Percentiles rank a stretch among this genome's conserved stretches.
These are phyloP conservation scores for Thyatira batis DNA, from an alignment of 2,888 invertebrate species.

Conservation along the genomic window DNA sequence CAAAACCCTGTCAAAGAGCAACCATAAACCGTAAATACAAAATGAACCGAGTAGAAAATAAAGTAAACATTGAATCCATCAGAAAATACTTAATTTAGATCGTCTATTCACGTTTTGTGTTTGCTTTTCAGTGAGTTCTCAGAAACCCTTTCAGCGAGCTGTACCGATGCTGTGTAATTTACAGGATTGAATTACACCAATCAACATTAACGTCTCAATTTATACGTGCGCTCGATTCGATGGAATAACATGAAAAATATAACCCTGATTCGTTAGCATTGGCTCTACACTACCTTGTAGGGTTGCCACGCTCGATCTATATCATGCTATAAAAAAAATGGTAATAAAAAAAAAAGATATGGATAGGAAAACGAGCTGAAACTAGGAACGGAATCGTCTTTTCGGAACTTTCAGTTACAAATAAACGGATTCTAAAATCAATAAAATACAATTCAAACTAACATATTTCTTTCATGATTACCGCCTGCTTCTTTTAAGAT, in stretches of 20 bases:
- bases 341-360: too few species aligned
- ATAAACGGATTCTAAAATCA: background rate
- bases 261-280: constrained; percentile 8
- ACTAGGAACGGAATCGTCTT: too few species aligned
- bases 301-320: constrained; percentile 3
- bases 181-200: constrained; percentile 32
- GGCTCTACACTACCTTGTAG: constrained; percentile 8
- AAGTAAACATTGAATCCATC: background rate
- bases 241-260: constrained; percentile 6
- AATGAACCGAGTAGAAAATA: background rate
- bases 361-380: too few species aligned
- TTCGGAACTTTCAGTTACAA: background rate
- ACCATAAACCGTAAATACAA: too few species aligned
- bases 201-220: constrained; percentile 36
- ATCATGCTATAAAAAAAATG: too few species aligned
- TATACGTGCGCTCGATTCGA: constrained; percentile 16
- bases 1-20: too few species aligned
- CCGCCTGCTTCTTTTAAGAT: too few species aligned
- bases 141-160: constrained; percentile 18
- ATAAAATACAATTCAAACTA: too few species aligned
- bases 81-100: background rate
- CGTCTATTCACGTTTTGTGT: background rate
- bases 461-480: too few species aligned
- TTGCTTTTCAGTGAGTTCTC: constrained; percentile 18
- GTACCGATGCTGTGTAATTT: constrained; percentile 18